Evolutionary conservation across 2,797 vertebrate species (phyloP), one percentile per base, ranked within the genome.

Genomic region (Sternarchorhynchus goeldii): DNA sequence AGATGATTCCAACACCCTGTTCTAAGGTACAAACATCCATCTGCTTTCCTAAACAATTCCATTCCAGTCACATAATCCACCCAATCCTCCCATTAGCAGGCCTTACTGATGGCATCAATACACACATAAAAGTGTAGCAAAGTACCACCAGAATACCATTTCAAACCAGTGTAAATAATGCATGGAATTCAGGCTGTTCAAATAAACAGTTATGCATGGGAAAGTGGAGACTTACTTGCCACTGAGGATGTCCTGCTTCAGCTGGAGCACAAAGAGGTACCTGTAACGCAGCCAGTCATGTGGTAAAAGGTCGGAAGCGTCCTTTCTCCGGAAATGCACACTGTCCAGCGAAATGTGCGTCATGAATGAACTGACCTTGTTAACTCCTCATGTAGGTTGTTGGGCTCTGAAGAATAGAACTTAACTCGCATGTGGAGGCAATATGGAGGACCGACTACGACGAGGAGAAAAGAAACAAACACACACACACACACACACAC

Each of bases 391-490:
- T 96, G 96, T 7, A 99, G 93, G 86, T 99, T 99, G 90, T 98
- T 99, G 6, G 97, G 97, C 84, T 99, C 97, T 7, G 97, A 99
- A 0, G 97, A 99, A 88, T 99, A 99, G 90, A 99, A 99, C 85
- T 99, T 99, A 14, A 99, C 97, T 86, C 95, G 94, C 91, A 99
- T 89, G 90, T 99, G 97, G 75, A 99, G 95, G 90, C 97, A 99
- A 87, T 99, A 99, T 0, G 97, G 97, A 55, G 97, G 96, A 25
- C 97, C 97, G 83, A 99, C 97, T 99, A 87, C 25, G 25, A 25
- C 25, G 66, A 85, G 60, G 25, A 57, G 58, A 73, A 21, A 58
- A 36, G 6, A 21, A 17, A 50, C 18, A 56, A 18, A 39, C 29
- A 14, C 10, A 6, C 2, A 60, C 2, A n/a, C n/a, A n/a, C n/a